Evolutionary conservation across 2,797 vertebrate species (phyloP).

Genomic region (Steatocranus sp.): DNA sequence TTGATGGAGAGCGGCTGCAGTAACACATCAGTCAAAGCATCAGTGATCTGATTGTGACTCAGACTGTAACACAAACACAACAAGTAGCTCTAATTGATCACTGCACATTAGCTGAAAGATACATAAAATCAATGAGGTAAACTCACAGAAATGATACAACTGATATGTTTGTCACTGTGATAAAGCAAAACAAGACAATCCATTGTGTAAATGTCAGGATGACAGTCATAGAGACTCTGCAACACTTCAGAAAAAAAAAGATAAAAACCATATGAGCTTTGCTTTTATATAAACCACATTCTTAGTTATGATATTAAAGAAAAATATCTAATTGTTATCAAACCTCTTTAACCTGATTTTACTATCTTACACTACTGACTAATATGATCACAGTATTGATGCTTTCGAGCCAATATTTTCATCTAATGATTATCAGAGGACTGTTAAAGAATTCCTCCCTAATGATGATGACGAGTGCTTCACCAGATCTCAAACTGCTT

Average conservation of each 20-base stretch:
- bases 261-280: not conserved
- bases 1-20: not conserved
- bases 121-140: not conserved
- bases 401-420: not conserved
- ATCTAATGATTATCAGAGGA: not conserved
- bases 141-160: not conserved
- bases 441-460: not conserved
- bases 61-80: not conserved
- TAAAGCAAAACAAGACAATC: not conserved
- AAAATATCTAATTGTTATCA: not conserved
- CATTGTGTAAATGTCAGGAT: not conserved
- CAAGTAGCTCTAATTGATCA: not conserved
- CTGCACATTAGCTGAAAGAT: not conserved
- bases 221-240: not conserved
- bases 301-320: not conserved
- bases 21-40: not conserved
- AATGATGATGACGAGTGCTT: rapidly evolving
- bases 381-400: not conserved
- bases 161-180: not conserved
- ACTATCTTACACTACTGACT: not conserved
- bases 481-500: not conserved
- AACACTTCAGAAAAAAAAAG: not conserved
- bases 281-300: not conserved
- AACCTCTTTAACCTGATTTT: not conserved
- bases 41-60: not conserved